These are phyloP conservation scores for Philereme vetulata DNA, from an alignment of 2,888 invertebrate species.

Conservation along the genomic window DNA sequence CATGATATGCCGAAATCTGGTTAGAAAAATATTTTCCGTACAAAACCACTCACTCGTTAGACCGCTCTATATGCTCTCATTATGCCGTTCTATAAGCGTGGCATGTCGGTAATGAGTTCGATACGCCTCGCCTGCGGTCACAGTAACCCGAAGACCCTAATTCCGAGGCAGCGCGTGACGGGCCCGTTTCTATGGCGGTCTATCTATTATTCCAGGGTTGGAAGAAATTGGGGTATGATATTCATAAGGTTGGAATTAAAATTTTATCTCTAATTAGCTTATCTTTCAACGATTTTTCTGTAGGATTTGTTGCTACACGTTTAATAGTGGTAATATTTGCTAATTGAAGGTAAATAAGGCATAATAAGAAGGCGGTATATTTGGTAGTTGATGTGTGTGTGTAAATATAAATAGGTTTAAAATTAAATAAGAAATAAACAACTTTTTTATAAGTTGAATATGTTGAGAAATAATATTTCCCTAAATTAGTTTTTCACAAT, in stretches of 20 bases:
- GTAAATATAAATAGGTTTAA: no score
- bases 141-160: constrained; percentile 32
- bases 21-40: constrained; percentile 23
- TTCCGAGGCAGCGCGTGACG: constrained; percentile 26
- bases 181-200: constrained; percentile 23
- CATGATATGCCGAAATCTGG: constrained; percentile 13
- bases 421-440: no score
- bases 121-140: constrained; percentile 32
- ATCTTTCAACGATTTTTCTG: no score
- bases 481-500: not conserved
- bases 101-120: constrained; percentile 32
- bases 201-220: constrained; percentile 33
- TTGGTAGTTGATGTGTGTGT: no score
- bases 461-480: no score
- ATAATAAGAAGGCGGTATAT: no score
- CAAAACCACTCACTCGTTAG: constrained; percentile 18
- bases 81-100: constrained; percentile 32
- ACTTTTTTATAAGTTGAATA: no score
- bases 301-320: no score
- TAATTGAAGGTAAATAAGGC: no score
- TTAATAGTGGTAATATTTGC: no score
- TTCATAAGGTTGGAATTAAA: constrained; percentile 24
- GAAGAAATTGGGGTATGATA: constrained; percentile 10
- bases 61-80: constrained; percentile 27
- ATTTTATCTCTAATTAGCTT: constrained; percentile 19